Evolutionary conservation across 37 sponge, comb jelly and placozoan genomes (phyloP).

Genomic region (Bolinopsis microptera): DNA sequence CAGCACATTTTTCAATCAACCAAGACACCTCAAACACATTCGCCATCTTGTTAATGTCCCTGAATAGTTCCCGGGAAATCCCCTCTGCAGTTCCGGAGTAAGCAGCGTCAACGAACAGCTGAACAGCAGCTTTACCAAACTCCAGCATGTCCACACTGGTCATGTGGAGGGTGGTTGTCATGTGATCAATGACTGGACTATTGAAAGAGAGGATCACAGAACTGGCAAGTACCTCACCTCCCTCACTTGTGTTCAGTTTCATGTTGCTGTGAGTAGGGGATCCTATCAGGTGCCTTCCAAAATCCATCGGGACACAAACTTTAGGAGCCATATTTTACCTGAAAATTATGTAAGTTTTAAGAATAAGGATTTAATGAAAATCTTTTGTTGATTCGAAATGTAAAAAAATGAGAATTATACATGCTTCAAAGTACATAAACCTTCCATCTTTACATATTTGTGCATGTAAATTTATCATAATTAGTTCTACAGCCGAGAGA

Average conservation of each 20-base stretch:
- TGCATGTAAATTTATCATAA: too few relatives aligned
- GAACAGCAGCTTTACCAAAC: background rate
- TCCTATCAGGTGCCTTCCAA: background rate
- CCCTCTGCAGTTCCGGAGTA: conserved; percentile 22
- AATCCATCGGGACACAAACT: background rate
- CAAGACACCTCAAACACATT: background rate
- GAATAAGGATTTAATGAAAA: too few relatives aligned
- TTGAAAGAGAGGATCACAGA: background rate
- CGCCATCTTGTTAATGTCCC: background rate
- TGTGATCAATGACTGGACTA: background rate
- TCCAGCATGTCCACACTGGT: background rate
- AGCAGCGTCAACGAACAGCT: background rate
- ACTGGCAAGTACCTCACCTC: background rate
- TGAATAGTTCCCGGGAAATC: background rate
- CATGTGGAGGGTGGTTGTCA: background rate
- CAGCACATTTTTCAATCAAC: background rate
- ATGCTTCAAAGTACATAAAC: too few relatives aligned
- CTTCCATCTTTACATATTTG: too few relatives aligned
- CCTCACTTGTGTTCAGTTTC: background rate
- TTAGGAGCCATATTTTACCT: background rate
- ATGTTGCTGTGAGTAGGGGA: background rate
- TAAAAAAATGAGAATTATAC: too few relatives aligned
- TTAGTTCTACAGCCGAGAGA: too few relatives aligned
- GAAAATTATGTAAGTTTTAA: background rate
- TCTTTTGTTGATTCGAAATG: too few relatives aligned